Base-by-base conservation (phyloP, 2,797 vertebrate genomes). In the Amazona ochrocephala region DNA sequence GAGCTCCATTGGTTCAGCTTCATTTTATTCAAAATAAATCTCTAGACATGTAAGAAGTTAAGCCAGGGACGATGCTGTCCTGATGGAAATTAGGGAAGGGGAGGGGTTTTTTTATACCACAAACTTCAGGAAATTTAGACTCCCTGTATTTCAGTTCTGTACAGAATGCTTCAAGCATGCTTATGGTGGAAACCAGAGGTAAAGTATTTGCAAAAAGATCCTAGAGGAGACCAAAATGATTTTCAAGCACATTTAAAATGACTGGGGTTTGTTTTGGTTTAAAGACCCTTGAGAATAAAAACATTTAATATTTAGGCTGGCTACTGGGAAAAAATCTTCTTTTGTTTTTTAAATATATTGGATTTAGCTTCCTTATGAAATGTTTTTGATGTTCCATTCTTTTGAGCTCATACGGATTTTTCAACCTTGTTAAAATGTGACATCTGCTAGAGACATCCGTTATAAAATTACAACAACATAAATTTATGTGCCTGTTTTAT, bases 341-440 rank as follows among this genome's bases (percentile, higher is more conserved):
- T 90, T 75, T 51, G 34, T 66, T 87, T 83, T 89, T 78, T 53
- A 93, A 84, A 75, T 67, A 72, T 74, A 94, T 84, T 93, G 17
- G 67, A 95, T 87, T 77, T 82, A 94, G 32, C 34, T 20, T 50
- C 73, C 42, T 95, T 80, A 94, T 82, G 47, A 95, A 95, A 83
- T 47, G 8, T 81, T 91, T 81, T 47, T 67, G 76, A 26, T 66
- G 71, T 54, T 64, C 76, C 37, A 45, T 75, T 91, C 50, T 72
- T 91, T 95, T 89, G 34, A 93, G 60, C 75, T 87, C 9, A 10
- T 6, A 29, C 84, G 66, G 85, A 73, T 89, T 94, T 94, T 90
- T 90, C 70, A 84, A 71, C 62, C 89, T 93, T 0, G 11, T 92
- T 94, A 91, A 87, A 90, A 87, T 90, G 30, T 84, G 67, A 78